Percentiles rank a stretch among this genome's conserved stretches.
Evolutionary conservation across 2,888 invertebrate species (phyloP).

Genomic region (Choristoneura rosaceana): DNA sequence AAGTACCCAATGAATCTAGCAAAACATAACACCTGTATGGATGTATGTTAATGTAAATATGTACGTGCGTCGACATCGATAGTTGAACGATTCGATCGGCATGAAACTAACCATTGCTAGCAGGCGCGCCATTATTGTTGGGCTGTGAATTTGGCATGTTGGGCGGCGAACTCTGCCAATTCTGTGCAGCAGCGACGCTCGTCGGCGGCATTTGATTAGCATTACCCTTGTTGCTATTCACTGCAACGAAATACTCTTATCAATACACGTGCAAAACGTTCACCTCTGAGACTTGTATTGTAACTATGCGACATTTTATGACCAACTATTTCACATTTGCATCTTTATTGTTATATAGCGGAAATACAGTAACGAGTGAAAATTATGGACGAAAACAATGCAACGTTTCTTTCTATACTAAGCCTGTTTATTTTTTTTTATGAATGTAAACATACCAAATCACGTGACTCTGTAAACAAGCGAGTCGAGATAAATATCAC

Average conservation of each 20-base stretch:
- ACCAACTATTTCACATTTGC: conserved; percentile 19
- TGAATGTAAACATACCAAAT: neutral
- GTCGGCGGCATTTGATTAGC: conserved; percentile 78
- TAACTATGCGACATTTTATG: conserved; percentile 33
- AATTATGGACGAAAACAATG: conserved; percentile 6
- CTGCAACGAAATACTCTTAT: conserved; percentile 63
- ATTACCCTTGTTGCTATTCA: conserved; percentile 82
- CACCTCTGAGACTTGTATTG: conserved; percentile 6
- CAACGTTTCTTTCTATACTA: neutral
- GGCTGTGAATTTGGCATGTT: conserved; percentile 81
- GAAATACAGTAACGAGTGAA: neutral
- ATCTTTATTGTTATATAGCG: conserved; percentile 25
- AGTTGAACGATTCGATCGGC: conserved; percentile 31
- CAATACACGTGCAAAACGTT: conserved; percentile 34
- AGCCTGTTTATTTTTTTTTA: neutral
- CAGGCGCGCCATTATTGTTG: conserved; percentile 79
- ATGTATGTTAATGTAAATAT: neutral
- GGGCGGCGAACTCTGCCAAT: conserved; percentile 77
- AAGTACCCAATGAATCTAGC: conserved; percentile 5
- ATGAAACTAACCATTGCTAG: conserved; percentile 69
- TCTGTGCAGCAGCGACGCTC: conserved; percentile 71
- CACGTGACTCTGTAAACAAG: conserved; percentile 3
- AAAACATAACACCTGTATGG: conserved; percentile 25
- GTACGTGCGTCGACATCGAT: conserved; percentile 12
- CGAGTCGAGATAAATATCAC: conserved; percentile 4